These are phyloP conservation scores for Magallana gigas DNA, from an alignment of 1,140 invertebrate species.

Conservation along the genomic window DNA sequence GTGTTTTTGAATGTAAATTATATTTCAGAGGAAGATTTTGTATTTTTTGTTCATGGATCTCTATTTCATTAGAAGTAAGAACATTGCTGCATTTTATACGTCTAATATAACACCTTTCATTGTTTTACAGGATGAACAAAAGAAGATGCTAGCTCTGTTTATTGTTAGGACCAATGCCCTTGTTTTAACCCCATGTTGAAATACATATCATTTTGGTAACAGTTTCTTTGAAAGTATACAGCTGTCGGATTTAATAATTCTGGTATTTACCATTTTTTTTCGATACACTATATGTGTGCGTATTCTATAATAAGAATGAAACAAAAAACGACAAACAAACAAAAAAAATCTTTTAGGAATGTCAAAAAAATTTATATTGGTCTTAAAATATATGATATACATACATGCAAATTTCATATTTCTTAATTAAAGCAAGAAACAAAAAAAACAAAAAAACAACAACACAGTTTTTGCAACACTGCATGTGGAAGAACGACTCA, in stretches of 20 bases:
- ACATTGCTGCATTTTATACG: not conserved
- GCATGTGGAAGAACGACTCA: not conserved
- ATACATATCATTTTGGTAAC: constrained; percentile 19
- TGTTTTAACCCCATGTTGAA: not conserved
- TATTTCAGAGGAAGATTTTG: not conserved
- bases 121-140: constrained; percentile 22
- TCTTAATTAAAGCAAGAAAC: too few relatives aligned
- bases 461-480: constrained; percentile 25
- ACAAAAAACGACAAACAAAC: too few relatives aligned
- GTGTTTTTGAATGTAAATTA: not conserved
- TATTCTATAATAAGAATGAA: too few relatives aligned
- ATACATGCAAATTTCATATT: too few relatives aligned
- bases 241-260: too few relatives aligned
- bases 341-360: too few relatives aligned
- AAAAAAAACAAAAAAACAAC: too few relatives aligned
- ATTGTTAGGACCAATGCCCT: constrained; percentile 7
- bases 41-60: not conserved
- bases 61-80: not conserved
- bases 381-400: too few relatives aligned
- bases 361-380: too few relatives aligned
- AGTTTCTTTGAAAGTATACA: too few relatives aligned
- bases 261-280: too few relatives aligned
- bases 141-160: constrained; percentile 20
- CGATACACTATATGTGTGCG: too few relatives aligned
- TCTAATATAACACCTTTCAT: not conserved